Evolutionary conservation across 1,140 invertebrate species (phyloP).

Genomic region (Drosophila nikananu): DNA sequence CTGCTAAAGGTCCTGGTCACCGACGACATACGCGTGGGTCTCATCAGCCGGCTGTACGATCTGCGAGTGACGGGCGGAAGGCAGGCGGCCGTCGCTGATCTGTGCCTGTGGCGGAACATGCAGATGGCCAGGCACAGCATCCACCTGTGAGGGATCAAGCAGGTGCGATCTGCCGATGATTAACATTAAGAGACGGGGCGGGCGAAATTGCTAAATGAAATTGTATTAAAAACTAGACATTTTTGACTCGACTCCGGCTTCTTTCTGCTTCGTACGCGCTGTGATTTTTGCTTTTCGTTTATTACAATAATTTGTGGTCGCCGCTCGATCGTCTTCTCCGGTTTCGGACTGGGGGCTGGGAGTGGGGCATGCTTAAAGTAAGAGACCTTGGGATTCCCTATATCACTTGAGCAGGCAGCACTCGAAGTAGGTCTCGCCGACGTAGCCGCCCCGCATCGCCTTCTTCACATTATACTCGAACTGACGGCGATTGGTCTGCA

Average conservation of each 20-base stretch:
- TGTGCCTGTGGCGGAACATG: constrained; percentile 93
- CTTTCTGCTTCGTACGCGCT: constrained; percentile 44
- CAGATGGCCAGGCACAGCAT: constrained; percentile 86
- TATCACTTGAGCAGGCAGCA: constrained; percentile 98
- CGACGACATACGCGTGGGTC: constrained; percentile 79
- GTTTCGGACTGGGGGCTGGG: constrained; percentile 23
- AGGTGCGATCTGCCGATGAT: not conserved
- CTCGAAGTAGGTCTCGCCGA: constrained; percentile 97
- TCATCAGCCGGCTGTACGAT: constrained; percentile 89
- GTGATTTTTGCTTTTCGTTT: constrained; percentile 58
- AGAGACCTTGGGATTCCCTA: constrained; percentile 81
- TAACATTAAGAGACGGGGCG: constrained; percentile 38
- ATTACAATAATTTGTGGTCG: constrained; percentile 77
- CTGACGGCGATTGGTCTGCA: constrained; percentile 96
- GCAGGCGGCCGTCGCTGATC: constrained; percentile 92
- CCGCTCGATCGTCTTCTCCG: constrained; percentile 17
- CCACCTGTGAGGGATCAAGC: constrained; percentile 56
- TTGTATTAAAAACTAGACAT: constrained; percentile 64
- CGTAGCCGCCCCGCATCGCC: constrained; percentile 97
- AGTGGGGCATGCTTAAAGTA: constrained; percentile 74
- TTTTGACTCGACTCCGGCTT: constrained; percentile 56
- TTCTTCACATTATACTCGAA: constrained; percentile 99
- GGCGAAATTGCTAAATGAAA: constrained; percentile 45
- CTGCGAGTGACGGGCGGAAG: constrained; percentile 89
- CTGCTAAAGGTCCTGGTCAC: constrained; percentile 89